Evolutionary conservation across 2,113 vertebrate species (phyloP), one percentile per base, ranked within the genome.

Genomic region (Tonatia bakeri): DNA sequence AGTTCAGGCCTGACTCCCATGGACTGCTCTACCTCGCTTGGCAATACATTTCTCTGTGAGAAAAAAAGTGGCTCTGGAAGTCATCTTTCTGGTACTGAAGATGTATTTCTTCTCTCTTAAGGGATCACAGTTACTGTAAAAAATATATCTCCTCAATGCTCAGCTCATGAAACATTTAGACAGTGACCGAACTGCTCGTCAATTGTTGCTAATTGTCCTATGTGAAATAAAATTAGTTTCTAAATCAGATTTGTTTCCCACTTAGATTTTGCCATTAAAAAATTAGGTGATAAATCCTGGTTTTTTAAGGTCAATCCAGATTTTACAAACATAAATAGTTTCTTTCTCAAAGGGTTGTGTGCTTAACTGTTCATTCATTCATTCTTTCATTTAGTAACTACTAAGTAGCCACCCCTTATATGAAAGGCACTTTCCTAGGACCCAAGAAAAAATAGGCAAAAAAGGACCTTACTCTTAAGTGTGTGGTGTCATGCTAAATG

Each of bases 91-190:
- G 15, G 20, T 36, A 26, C 47, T 9, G 5, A 90, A 61, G 72
- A 26, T 14, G 6, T 24, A 61, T 28, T 65, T 83, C 52, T 67
- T 93, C 61, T 72, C 20, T 81, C 47, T 56, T 91, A 81, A 92
- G 76, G 28, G n/a, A 65, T 20, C n/a, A n/a, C 13, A 19, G 64
- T 36, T 69, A 56, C 28, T 38, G 17, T 43, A 20, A 19, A 54
- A 83, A 52, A 45, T 31, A 52, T 33, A 64, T 10, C 14, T n/a
- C 22, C 52, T 28, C 64, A 83, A 72, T 24, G 47, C 31, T 87
- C 31, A 59, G 28, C 45, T 38, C 24, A 43, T 76, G 69, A 90
- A 54, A 65, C 28, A 80, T 47, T n/a, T 50, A 90, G 64, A 70
- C 31, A 61, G 69, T 65, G 85, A 67, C 45, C 52, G 3, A 75